Conservation (phyloP, 1,140 invertebrate species). For the Meloidogyne exigua region DNA sequence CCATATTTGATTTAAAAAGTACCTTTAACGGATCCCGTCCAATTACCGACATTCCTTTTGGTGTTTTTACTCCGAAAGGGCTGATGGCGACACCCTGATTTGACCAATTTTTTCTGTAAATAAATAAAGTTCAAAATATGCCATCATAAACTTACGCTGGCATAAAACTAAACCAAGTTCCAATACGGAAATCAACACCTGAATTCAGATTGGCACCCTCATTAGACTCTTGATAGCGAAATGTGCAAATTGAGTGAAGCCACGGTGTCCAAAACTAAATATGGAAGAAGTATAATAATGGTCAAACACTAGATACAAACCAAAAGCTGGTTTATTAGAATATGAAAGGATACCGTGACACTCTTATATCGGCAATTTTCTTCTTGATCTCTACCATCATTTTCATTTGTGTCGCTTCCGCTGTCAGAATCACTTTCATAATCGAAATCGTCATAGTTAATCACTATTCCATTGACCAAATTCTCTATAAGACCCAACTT, state of each 20-base stretch:
- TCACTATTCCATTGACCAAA: not conserved
- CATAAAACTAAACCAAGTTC: constrained; percentile 12
- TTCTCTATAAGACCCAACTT: not conserved
- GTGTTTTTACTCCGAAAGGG: not conserved
- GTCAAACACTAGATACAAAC: not conserved
- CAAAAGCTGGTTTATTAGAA: too few relatives aligned
- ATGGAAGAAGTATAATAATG: too few relatives aligned
- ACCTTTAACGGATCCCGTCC: not conserved
- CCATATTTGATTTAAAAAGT: not conserved
- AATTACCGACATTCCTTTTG: not conserved
- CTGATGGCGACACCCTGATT: not conserved
- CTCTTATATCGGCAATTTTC: not conserved
- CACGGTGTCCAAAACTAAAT: not conserved
- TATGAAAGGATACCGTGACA: not conserved
- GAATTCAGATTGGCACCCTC: not conserved
- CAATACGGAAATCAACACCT: not conserved
- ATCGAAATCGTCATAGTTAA: not conserved
- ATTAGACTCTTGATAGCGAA: not conserved
- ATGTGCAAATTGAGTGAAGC: not conserved
- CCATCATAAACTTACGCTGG: constrained; percentile 17
- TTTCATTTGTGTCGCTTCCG: not conserved
- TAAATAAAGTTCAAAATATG: not conserved
- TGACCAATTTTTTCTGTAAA: not conserved
- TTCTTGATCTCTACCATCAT: not conserved
- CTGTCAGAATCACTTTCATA: not conserved